phyloP scores from a whole-genome alignment of 2,113 vertebrate genomes.

The Tretioscincus oriximinensis region DNA sequence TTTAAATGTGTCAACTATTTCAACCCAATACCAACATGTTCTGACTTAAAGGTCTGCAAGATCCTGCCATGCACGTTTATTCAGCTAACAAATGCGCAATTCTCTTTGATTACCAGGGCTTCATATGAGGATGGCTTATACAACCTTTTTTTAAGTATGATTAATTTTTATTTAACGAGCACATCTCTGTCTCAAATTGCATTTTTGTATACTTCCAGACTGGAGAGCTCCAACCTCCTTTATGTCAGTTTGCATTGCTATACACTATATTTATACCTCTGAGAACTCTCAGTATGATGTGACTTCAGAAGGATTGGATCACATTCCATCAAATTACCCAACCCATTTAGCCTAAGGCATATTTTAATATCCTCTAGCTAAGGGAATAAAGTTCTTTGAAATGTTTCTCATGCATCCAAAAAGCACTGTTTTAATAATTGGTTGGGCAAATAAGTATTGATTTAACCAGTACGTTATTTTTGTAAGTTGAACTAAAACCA shows the following conservation, averaged over 20 bases:
- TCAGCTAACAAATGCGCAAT: no score
- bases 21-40: neutral
- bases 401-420: neutral
- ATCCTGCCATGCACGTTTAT: neutral
- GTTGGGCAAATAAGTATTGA: neutral
- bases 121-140: neutral
- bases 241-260: neutral
- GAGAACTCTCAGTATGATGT: neutral
- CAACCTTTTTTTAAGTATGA: neutral
- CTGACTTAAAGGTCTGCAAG: neutral
- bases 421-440: neutral
- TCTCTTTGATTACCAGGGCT: neutral
- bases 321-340: constrained; percentile 1
- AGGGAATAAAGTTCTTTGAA: neutral
- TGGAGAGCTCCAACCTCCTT: neutral
- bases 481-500: neutral
- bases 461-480: neutral
- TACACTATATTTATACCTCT: neutral
- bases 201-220: neutral
- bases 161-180: neutral
- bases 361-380: neutral
- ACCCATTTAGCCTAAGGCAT: neutral
- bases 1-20: neutral
- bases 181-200: neutral
- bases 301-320: neutral